Percentiles rank a stretch among this genome's conserved stretches.
phyloP scores from a whole-genome alignment of 2,113 vertebrate genomes.

The Falco punctatus region DNA sequence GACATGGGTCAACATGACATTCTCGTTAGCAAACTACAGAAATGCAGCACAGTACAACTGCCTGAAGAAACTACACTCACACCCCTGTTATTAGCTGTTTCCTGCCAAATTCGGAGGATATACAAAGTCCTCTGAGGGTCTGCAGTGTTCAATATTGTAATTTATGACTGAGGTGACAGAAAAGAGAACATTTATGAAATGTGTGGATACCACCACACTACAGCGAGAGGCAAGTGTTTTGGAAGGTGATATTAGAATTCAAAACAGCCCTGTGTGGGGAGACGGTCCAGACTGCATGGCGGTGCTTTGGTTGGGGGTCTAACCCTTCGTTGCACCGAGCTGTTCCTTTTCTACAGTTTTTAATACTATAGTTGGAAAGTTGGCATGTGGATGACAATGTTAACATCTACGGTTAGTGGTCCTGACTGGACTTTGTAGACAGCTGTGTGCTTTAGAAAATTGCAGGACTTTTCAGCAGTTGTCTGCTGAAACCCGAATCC shows the following conservation, averaged over 20 bases:
- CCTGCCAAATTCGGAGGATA: not conserved
- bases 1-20: not conserved
- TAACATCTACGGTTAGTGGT: not conserved
- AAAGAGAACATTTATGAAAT: not conserved
- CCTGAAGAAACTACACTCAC: not conserved
- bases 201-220: fast-evolving
- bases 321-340: not conserved
- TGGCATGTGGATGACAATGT: not conserved
- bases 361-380: not conserved
- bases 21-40: not conserved
- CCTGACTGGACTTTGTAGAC: not conserved
- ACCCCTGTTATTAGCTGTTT: not conserved
- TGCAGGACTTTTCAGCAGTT: not conserved
- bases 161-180: not conserved
- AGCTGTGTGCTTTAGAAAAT: not conserved
- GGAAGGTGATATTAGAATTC: not conserved
- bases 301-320: fast-evolving
- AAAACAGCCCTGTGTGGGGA: not conserved
- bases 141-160: not conserved
- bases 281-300: not conserved
- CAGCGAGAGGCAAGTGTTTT: not conserved
- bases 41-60: not conserved
- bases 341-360: not conserved
- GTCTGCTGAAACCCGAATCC: not conserved
- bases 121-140: not conserved